These are phyloP conservation scores for Phoenoteleia sp. DNA, from an alignment of 2,888 invertebrate species.

Conservation along the genomic window DNA sequence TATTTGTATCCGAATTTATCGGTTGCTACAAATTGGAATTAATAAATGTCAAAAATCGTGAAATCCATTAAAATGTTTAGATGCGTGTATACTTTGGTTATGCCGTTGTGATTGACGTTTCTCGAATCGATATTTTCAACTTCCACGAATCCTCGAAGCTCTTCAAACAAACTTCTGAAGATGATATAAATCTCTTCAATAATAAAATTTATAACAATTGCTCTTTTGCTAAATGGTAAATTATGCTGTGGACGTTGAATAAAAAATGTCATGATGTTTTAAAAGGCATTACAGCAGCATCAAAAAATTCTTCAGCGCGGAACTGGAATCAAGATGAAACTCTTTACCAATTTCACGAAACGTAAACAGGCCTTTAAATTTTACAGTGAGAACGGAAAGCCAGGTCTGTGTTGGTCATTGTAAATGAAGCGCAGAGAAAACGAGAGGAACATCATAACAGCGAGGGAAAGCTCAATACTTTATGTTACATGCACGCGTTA, in stretches of 20 bases:
- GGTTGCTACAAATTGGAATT: not conserved
- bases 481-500: conserved; percentile 8
- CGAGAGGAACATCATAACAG: conserved; percentile 37
- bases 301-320: too few relatives aligned
- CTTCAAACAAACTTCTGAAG: too few relatives aligned
- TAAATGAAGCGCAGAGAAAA: conserved; percentile 43
- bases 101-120: conserved; percentile 41
- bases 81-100: conserved; percentile 13
- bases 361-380: conserved; percentile 49
- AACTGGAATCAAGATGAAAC: not conserved
- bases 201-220: too few relatives aligned
- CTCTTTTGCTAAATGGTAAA: too few relatives aligned
- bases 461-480: conserved; percentile 23
- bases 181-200: too few relatives aligned
- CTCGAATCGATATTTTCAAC: conserved; percentile 44
- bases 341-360: not conserved
- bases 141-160: too few relatives aligned
- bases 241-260: too few relatives aligned
- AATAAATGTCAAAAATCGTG: conserved; percentile 21
- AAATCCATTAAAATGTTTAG: conserved; percentile 18
- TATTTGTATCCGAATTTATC: too few relatives aligned
- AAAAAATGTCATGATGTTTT: too few relatives aligned
- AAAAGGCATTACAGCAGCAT: too few relatives aligned
- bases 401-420: conserved; percentile 31
- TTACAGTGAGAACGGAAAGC: conserved; percentile 17